Base-by-base conservation (phyloP, 2,113 vertebrate genomes). In the Scartelaos histophorus region DNA sequence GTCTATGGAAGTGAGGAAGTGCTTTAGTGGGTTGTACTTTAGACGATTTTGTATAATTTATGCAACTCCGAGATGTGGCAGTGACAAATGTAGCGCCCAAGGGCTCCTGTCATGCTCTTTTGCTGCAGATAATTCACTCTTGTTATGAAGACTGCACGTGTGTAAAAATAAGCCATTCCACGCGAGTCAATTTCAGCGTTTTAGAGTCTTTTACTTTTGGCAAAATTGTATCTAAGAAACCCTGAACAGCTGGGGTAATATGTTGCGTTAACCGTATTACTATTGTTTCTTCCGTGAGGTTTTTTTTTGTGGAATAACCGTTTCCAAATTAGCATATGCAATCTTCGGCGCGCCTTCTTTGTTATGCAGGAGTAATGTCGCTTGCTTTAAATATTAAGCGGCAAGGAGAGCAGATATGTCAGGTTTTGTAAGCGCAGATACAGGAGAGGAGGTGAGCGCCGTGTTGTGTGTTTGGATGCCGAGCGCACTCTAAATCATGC, bases 291-390 rank as follows among this genome's bases (percentile, higher is more conserved):
- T 86, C 74, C 67, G 1, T 9, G 29, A 29, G 29, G 29, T 6
- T 38, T 0, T 35, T 2, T 38, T 89, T 82, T 58, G 77, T 71
- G 80, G 83, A 90, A 88, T 88, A 88, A 79, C 81, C 76, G 68
- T 83, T 87, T 80, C 67, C 22, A 81, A 72, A 91, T 89, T 90
- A 87, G 84, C 88, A 89, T 91, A 86, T 89, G 89, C 69, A 83
- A 89, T 84, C 87, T 79, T 75, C 83, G 54, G 49, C 62, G 77
- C 66, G 73, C 71, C 78, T 76, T 62, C 81, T 90, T 79, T 84
- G 78, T 85, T 84, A 86, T 85, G 79, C 85, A 71, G 62, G 76
- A 78, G 75, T 71, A 76, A 76, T 61, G 69, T 60, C 12, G 7
- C 25, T 66, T 12, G 34, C 34, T 87, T 90, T 85, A 89, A 92